Conservation (phyloP, 2,888 invertebrate species). For the Brenthis ino region DNA sequence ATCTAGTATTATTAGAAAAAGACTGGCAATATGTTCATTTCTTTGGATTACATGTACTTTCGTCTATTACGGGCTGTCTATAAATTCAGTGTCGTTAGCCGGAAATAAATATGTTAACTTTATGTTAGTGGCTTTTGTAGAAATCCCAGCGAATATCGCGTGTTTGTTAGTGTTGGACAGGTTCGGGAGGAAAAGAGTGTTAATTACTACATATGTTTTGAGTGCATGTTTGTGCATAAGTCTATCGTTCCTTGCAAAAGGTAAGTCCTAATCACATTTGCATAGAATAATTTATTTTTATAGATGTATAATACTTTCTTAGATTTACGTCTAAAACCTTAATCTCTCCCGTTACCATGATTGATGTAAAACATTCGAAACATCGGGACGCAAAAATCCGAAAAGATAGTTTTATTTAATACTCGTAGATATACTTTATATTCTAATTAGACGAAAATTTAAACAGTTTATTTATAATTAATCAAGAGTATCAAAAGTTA, state of each 20-base stretch:
- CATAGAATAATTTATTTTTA: too few relatives aligned
- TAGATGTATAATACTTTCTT: too few relatives aligned
- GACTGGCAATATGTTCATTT: slow-evolving; percentile 85
- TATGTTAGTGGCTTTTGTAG: slow-evolving; percentile 84
- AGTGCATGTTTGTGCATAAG: slow-evolving; percentile 84
- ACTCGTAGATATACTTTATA: too few relatives aligned
- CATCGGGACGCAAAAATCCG: too few relatives aligned
- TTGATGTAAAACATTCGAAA: too few relatives aligned
- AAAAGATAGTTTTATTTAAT: too few relatives aligned
- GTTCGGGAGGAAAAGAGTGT: slow-evolving; percentile 84
- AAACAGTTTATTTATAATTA: neutral
- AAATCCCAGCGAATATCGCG: slow-evolving; percentile 87
- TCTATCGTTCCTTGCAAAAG: slow-evolving; percentile 82
- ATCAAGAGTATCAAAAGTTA: slow-evolving; percentile 3
- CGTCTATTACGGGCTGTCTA: slow-evolving; percentile 90
- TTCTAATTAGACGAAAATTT: neutral
- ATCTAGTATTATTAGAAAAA: slow-evolving; percentile 79
- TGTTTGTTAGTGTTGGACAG: slow-evolving; percentile 84
- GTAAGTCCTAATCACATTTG: slow-evolving; percentile 58
- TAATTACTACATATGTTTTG: slow-evolving; percentile 83
- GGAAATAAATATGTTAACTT: slow-evolving; percentile 91
- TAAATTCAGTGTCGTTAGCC: slow-evolving; percentile 88
- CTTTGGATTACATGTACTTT: slow-evolving; percentile 91
- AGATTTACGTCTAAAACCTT: too few relatives aligned
- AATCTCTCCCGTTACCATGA: too few relatives aligned